Percentiles rank a stretch among this genome's conserved stretches.
These are phyloP conservation scores for Machaerirhynchus nigripectus DNA, from an alignment of 2,113 vertebrate genomes.

Conservation along the genomic window DNA sequence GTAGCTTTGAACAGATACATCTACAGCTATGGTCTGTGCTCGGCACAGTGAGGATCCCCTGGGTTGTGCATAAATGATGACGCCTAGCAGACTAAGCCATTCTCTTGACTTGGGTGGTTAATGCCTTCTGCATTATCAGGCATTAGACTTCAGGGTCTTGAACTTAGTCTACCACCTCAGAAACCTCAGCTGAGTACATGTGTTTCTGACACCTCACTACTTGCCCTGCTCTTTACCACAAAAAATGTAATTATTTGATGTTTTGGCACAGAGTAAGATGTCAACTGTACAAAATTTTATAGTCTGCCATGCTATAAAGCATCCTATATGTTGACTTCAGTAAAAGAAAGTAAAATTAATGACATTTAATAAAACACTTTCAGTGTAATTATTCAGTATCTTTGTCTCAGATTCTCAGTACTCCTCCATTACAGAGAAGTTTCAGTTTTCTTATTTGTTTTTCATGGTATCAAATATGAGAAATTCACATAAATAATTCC, in stretches of 20 bases:
- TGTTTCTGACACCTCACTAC: neutral
- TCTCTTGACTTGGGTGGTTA: neutral
- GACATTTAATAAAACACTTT: neutral
- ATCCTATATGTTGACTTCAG: neutral
- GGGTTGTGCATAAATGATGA: neutral
- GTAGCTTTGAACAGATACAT: neutral
- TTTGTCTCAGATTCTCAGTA: neutral
- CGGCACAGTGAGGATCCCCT: rapidly evolving
- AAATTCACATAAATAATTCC: constrained; percentile 23
- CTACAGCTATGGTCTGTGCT: neutral
- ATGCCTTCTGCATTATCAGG: neutral
- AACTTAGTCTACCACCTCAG: neutral
- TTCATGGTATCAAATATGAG: neutral
- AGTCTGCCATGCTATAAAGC: neutral
- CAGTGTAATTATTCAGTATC: neutral
- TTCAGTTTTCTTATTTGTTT: neutral
- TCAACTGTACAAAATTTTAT: neutral
- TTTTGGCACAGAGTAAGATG: neutral
- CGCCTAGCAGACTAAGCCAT: neutral
- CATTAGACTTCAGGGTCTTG: neutral
- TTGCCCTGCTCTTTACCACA: neutral
- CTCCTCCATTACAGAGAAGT: neutral
- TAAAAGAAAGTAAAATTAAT: neutral
- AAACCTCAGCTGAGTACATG: neutral
- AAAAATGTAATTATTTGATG: neutral